A percentile compares a stretch with the other conserved stretches of the same genome.
Evolutionary conservation across 2,888 invertebrate genomes (phyloP).

Genomic region (Notodonta dromedarius): DNA sequence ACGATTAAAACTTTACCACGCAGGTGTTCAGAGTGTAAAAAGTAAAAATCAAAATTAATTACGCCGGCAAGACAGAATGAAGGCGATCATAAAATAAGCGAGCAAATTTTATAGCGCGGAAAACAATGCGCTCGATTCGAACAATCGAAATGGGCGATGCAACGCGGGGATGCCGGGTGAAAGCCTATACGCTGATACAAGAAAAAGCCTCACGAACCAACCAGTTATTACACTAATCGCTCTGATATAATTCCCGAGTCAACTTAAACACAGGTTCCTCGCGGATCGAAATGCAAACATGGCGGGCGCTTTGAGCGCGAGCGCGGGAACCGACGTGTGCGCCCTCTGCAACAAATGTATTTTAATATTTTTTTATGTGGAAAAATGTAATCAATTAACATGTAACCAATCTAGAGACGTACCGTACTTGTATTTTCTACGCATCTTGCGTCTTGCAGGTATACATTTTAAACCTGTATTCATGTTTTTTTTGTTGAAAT

Average conservation of each 20-base stretch:
- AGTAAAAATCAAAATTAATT: slow-evolving; percentile 13
- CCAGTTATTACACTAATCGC: slow-evolving; percentile 85
- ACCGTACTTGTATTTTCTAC: neutral
- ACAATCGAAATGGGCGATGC: slow-evolving; percentile 70
- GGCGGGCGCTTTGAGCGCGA: slow-evolving; percentile 79
- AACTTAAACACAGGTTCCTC: slow-evolving; percentile 84
- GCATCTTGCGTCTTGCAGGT: neutral
- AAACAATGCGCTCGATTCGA: slow-evolving; percentile 73
- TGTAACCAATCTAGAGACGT: neutral
- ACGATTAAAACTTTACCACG: slow-evolving; percentile 35
- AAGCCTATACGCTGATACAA: slow-evolving; percentile 73
- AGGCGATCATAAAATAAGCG: slow-evolving; percentile 65
- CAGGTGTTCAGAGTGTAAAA: slow-evolving; percentile 42
- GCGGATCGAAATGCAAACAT: slow-evolving; percentile 84
- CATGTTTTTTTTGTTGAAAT: neutral
- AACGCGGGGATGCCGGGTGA: slow-evolving; percentile 68
- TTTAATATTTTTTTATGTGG: slow-evolving; percentile 2
- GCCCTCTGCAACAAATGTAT: slow-evolving; percentile 30
- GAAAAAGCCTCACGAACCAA: slow-evolving; percentile 74
- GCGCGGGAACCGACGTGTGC: slow-evolving; percentile 67
- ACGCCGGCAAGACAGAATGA: slow-evolving; percentile 45
- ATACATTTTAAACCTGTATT: neutral
- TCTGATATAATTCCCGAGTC: slow-evolving; percentile 83
- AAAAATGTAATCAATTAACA: slow-evolving; percentile 4
- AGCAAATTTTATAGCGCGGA: slow-evolving; percentile 69